Evolutionary conservation across 2,888 invertebrate species (phyloP).

Genomic region (Calameuta filiformis): DNA sequence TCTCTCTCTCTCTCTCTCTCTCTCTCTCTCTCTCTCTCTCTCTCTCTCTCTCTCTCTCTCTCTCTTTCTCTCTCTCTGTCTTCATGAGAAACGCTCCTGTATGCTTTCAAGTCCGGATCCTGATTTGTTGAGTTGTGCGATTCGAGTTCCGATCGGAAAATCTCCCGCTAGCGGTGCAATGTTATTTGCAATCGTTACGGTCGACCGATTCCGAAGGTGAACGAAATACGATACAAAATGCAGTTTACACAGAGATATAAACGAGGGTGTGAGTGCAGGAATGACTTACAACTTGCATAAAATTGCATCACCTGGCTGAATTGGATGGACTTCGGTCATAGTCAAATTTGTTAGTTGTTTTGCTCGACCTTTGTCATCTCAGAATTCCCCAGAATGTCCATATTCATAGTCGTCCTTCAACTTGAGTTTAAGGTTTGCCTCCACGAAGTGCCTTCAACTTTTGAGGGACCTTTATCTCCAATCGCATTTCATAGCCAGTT

Average conservation of each 20-base stretch:
- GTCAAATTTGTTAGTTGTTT: neutral
- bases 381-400: neutral
- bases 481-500: too few relatives aligned
- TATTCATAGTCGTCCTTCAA: too few relatives aligned
- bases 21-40: too few relatives aligned
- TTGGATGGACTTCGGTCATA: neutral
- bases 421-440: too few relatives aligned
- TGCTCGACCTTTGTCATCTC: neutral
- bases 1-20: too few relatives aligned
- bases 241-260: neutral
- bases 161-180: neutral
- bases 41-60: slow-evolving; percentile 17
- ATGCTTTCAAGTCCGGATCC: neutral
- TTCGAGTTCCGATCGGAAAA: neutral
- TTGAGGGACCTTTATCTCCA: too few relatives aligned
- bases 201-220: slow-evolving; percentile 46
- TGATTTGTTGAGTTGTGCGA: neutral
- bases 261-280: neutral
- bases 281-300: neutral
- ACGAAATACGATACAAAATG: slow-evolving; percentile 32
- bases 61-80: neutral
- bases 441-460: too few relatives aligned
- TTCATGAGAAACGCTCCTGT: neutral
- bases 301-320: neutral
- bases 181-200: slow-evolving; percentile 39